Evolutionary conservation across 2,113 vertebrate genomes (phyloP).

Genomic region (Piliocolobus tephrosceles): DNA sequence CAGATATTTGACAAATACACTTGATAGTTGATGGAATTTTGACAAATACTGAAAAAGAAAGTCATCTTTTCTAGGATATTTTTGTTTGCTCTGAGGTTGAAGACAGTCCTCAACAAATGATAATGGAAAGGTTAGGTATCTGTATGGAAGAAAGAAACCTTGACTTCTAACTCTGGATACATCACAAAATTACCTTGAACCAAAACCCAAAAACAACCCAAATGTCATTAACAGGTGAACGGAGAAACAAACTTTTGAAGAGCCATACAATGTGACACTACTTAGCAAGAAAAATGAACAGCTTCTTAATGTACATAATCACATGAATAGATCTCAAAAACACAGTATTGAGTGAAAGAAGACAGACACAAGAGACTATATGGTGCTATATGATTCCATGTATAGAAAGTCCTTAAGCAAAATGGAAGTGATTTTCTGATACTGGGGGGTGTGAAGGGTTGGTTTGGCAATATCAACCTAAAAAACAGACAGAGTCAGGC

Average conservation of each 20-base stretch:
- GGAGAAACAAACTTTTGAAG: not conserved
- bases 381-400: rapidly evolving
- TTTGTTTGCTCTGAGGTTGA: too few species aligned
- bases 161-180: not conserved
- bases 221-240: not conserved
- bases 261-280: not conserved
- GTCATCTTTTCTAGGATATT: too few species aligned
- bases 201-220: not conserved
- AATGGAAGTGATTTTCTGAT: rapidly evolving
- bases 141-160: not conserved
- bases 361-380: rapidly evolving
- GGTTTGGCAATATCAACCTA: not conserved
- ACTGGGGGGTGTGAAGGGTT: too few species aligned
- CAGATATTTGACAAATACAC: not conserved
- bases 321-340: rapidly evolving
- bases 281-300: rapidly evolving
- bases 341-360: rapidly evolving
- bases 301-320: rapidly evolving
- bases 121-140: not conserved
- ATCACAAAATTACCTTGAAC: not conserved
- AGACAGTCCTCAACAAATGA: not conserved
- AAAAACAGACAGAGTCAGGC: not conserved
- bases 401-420: not conserved
- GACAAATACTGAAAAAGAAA: not conserved
- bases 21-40: not conserved